Conservation (phyloP, 2,888 invertebrate genomes). For the Ormyrus rosae region DNA sequence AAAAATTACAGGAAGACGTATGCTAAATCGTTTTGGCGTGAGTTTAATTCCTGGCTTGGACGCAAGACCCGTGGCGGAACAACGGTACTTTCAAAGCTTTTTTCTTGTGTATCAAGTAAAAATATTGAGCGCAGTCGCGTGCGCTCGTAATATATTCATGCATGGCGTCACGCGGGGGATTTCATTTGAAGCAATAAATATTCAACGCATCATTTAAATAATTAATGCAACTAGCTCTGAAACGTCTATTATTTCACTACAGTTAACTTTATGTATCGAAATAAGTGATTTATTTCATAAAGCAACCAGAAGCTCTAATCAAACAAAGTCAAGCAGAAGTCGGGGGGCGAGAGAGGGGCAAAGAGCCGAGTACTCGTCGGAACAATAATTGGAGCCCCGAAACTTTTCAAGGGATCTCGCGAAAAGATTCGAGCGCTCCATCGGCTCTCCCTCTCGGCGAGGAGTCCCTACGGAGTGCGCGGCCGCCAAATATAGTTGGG, state of each 20-base stretch:
- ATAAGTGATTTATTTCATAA: too few species aligned
- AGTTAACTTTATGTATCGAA: too few species aligned
- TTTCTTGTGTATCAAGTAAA: too few species aligned
- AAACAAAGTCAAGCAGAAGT: background rate
- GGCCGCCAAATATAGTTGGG: conserved; percentile 78
- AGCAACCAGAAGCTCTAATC: too few species aligned
- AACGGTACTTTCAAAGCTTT: background rate
- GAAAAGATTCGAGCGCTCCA: background rate
- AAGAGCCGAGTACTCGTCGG: background rate
- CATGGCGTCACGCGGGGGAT: too few species aligned
- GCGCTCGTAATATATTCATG: too few species aligned
- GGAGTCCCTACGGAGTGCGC: conserved; percentile 56
- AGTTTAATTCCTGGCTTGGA: conserved; percentile 34
- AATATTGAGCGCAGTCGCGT: too few species aligned
- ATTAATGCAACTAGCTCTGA: too few species aligned
- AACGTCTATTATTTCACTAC: too few species aligned
- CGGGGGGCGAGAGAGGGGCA: background rate
- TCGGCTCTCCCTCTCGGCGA: background rate
- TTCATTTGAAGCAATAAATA: too few species aligned
- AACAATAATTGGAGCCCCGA: background rate
- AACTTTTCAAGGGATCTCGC: background rate
- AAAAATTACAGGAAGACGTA: conserved; percentile 13
- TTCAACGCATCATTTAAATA: too few species aligned
- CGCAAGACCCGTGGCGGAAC: conserved; percentile 6
- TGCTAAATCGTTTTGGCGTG: conserved; percentile 9